Evolutionary conservation across 2,797 vertebrate species (phyloP).

Genomic region (Apogon hyalosoma): DNA sequence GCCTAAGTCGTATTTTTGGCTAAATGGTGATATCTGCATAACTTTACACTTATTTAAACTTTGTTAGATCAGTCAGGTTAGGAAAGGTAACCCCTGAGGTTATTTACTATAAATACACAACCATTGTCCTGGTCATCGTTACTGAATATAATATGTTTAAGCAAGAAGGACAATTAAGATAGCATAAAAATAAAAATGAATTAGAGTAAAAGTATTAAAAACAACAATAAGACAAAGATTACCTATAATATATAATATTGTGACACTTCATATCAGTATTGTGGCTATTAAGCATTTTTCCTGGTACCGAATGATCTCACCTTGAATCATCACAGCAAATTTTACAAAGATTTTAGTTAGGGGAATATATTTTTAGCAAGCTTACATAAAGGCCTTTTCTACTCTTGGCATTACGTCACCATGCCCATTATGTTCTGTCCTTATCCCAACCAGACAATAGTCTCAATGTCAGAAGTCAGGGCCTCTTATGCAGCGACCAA

Average conservation of each 20-base stretch:
- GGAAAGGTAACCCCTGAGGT: too few species aligned
- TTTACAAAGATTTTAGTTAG: neutral
- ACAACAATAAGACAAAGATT: too few species aligned
- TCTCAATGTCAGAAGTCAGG: conserved; percentile 46
- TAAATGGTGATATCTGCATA: too few species aligned
- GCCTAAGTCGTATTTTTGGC: too few species aligned
- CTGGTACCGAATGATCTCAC: too few species aligned
- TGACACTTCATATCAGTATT: too few species aligned
- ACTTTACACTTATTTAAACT: too few species aligned
- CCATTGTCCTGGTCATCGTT: neutral
- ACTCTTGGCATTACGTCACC: conserved; percentile 27
- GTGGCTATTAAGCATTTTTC: too few species aligned
- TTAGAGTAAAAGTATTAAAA: too few species aligned
- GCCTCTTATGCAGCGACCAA: conserved; percentile 24
- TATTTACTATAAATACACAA: neutral
- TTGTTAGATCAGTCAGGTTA: too few species aligned
- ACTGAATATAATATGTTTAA: neutral
- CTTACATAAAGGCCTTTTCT: conserved; percentile 46
- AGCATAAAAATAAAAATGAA: neutral
- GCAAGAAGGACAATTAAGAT: neutral
- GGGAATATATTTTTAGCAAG: conserved; percentile 14
- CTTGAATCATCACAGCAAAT: conserved; percentile 21
- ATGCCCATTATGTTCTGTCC: conserved; percentile 18
- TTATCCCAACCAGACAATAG: conserved; percentile 42
- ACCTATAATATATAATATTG: too few species aligned